Percentiles rank a stretch among this genome's conserved stretches.
Evolutionary conservation across 2,113 vertebrate genomes (phyloP).

Genomic region (Bos indicus): DNA sequence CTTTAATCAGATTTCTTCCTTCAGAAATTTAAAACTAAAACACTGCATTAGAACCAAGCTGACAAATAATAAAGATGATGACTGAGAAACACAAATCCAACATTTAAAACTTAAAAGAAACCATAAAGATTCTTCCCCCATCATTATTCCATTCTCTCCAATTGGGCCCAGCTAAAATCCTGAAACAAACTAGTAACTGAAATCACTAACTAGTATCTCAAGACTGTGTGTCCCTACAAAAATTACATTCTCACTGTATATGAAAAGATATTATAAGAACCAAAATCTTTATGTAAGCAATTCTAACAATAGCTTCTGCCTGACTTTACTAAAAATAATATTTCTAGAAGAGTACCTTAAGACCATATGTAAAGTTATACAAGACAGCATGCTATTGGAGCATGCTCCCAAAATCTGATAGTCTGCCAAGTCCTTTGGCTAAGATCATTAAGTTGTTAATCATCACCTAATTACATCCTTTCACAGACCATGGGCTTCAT

Average conservation of each 20-base stretch:
- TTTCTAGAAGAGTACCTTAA: neutral
- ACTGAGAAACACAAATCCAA: neutral
- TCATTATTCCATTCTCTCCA: neutral
- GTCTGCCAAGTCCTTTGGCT: neutral
- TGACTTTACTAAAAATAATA: constrained; percentile 9
- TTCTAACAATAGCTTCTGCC: neutral
- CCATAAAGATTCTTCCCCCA: neutral
- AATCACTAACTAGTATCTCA: neutral
- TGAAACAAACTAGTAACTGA: neutral
- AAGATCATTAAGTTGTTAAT: constrained; percentile 33
- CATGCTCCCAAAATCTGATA: neutral
- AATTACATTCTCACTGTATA: neutral
- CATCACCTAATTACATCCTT: constrained; percentile 29
- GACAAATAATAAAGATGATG: neutral
- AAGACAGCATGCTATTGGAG: neutral
- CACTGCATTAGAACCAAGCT: neutral
- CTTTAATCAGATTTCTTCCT: neutral
- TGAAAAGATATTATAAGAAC: neutral
- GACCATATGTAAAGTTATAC: neutral
- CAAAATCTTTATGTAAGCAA: neutral
- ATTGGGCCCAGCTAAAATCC: neutral
- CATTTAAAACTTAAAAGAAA: neutral
- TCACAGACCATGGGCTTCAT: neutral
- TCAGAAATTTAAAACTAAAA: constrained; percentile 28
- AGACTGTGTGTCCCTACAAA: neutral